These are phyloP conservation scores for Phymorhynchus buccinoides DNA, from an alignment of 1,140 invertebrate species.

Conservation along the genomic window DNA sequence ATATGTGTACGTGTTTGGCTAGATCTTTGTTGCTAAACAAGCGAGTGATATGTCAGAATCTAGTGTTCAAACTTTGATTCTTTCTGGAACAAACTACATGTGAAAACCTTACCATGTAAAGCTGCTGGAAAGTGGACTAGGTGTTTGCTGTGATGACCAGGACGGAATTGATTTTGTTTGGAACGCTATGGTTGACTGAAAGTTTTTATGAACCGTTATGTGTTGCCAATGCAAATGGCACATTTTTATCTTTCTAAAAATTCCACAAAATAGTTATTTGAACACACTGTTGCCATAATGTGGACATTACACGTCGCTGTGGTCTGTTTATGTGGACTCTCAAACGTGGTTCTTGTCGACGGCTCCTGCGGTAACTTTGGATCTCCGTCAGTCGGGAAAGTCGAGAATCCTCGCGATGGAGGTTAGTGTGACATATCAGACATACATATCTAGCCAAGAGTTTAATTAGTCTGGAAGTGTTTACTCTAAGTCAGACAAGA, in stretches of 20 bases:
- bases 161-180: conserved; percentile 34
- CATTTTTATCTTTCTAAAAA: conserved; percentile 12
- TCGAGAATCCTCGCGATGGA: conserved; percentile 34
- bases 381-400: neutral
- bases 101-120: conserved; percentile 9
- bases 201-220: conserved; percentile 34
- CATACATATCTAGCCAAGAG: too few species aligned
- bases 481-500: too few species aligned
- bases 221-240: conserved; percentile 32
- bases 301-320: conserved; percentile 9
- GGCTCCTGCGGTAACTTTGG: conserved; percentile 21
- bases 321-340: conserved; percentile 25
- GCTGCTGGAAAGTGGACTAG: conserved; percentile 29
- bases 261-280: conserved; percentile 3
- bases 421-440: conserved; percentile 26
- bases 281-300: conserved; percentile 31
- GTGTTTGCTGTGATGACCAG: conserved; percentile 9
- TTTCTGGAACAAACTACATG: neutral
- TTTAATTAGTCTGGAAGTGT: too few species aligned
- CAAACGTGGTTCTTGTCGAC: conserved; percentile 28
- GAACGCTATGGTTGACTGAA: conserved; percentile 39
- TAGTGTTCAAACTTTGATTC: neutral
- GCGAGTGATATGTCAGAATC: neutral
- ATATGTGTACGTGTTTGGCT: conserved; percentile 12
- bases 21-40: neutral